phyloP scores from a whole-genome alignment of 2,113 vertebrate genomes.

The Malurus cyaneus region DNA sequence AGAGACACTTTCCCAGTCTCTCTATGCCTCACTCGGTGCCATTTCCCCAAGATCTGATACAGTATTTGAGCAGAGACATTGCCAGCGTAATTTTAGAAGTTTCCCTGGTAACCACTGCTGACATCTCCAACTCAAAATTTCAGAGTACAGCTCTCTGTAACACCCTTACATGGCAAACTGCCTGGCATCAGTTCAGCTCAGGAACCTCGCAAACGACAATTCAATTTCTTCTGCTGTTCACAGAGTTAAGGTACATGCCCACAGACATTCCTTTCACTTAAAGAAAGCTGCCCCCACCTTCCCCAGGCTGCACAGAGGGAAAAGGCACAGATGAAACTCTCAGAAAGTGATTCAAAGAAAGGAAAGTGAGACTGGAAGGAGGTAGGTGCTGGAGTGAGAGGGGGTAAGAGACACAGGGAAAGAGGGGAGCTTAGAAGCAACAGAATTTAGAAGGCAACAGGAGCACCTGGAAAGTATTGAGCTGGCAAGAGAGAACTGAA shows the following conservation, averaged over 20 bases:
- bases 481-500: neutral
- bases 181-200: neutral
- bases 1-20: neutral
- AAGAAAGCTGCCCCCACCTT: neutral
- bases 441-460: neutral
- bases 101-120: conserved; percentile 66
- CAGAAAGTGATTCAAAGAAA: neutral
- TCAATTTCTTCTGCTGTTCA: neutral
- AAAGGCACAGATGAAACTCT: neutral
- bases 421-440: neutral
- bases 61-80: neutral
- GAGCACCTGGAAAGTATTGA: neutral
- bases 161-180: neutral
- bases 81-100: conserved; percentile 65
- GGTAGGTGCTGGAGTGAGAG: neutral
- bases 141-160: conserved; percentile 30
- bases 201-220: neutral
- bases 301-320: neutral
- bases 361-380: neutral
- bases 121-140: conserved; percentile 55
- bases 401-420: neutral
- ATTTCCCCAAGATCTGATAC: conserved; percentile 36
- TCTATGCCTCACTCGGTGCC: neutral
- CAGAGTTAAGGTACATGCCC: neutral
- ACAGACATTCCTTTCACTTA: neutral